Percentiles rank a stretch among this genome's conserved stretches.
These are phyloP conservation scores for Meliscaeva auricollis DNA, from an alignment of 2,888 invertebrate species.

Conservation along the genomic window DNA sequence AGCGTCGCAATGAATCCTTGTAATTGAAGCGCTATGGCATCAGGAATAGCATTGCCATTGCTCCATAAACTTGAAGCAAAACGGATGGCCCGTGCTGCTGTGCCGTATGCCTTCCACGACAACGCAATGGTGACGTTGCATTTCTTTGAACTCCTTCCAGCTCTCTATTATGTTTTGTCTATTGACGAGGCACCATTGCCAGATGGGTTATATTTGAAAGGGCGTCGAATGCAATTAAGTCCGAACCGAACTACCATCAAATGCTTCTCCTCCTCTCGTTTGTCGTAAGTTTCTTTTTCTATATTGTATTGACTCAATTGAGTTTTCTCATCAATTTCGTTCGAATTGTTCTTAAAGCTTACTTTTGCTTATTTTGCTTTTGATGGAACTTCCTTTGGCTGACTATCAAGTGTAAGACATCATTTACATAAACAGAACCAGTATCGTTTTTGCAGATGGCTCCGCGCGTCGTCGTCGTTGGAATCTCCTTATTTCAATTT, in stretches of 20 bases:
- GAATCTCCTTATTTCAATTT: slow-evolving; percentile 68
- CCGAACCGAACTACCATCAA: slow-evolving; percentile 16
- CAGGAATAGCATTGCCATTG: slow-evolving; percentile 18
- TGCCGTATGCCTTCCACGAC: not conserved
- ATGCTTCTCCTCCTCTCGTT: not conserved
- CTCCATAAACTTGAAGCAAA: slow-evolving; percentile 44
- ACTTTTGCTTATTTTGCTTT: slow-evolving; percentile 19
- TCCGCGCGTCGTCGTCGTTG: not conserved
- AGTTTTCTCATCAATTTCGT: slow-evolving; percentile 70
- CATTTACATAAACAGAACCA: slow-evolving; percentile 72
- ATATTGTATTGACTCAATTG: slow-evolving; percentile 64
- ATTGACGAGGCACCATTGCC: slow-evolving; percentile 24
- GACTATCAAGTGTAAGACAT: slow-evolving; percentile 68
- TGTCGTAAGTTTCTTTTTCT: not conserved
- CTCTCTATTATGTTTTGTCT: slow-evolving; percentile 13
- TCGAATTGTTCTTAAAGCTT: slow-evolving; percentile 61
- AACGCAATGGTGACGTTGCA: slow-evolving; percentile 3
- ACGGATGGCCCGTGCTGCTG: slow-evolving; percentile 14
- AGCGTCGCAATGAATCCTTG: slow-evolving; percentile 37
- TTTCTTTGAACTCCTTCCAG: slow-evolving; percentile 13
- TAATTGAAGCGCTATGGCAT: not conserved
- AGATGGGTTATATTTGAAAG: not conserved
- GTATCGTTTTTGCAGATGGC: slow-evolving; percentile 52
- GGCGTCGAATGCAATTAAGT: slow-evolving; percentile 68
- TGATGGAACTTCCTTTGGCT: slow-evolving; percentile 57